Base-by-base conservation (phyloP, 2,888 invertebrate species). In the Steinernema hermaphroditum region DNA sequence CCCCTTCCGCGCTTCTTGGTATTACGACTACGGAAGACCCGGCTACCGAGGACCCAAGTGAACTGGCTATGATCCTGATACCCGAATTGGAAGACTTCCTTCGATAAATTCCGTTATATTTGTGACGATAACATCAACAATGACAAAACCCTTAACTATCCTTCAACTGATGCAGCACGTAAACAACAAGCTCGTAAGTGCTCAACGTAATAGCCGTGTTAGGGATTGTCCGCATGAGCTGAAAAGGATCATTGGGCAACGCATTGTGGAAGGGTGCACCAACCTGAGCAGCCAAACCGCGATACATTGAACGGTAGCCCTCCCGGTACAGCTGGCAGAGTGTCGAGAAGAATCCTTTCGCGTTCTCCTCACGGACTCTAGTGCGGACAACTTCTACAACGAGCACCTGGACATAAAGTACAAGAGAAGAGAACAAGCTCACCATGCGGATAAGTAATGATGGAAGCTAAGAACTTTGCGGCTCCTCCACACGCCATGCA, bases 131-230 rank as follows among this genome's bases (percentile, higher is more conserved):
- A 37, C 37, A 12, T 8, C 4, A 37, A 37, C 37, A 12, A 12
- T 27, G 14, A 32, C 12, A 29, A 32, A 29, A 12, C 29, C 29
- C 29, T 27, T 62, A 62, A 1, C 32, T n/a, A 9, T 34, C 27
- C 29, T 62, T 62, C 62, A 62, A n/a, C 32, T 62, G 62, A 32
- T 79, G 85, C 43, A 85, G 77, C 49, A 79, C 68, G 71, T 82
- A 81, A 73, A 85, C 83, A 49, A 85, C 88, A 2, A 88, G 92
- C 89, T 98, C 97, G 87, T 99, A 99, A 0, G 96, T 96, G 68
- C 94, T 93, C 97, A 98, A 97, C 93, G 97, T 95, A 85, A 98
- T 95, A 70, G 97, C 97, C 44, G 97, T 97, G 89, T 98, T 98
- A 37, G 98, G 98, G 87, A 99, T 97, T 88, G 98, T 97, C 70